Conservation (phyloP, 2,113 vertebrate genomes). For the Cynopterus brachyotis region DNA sequence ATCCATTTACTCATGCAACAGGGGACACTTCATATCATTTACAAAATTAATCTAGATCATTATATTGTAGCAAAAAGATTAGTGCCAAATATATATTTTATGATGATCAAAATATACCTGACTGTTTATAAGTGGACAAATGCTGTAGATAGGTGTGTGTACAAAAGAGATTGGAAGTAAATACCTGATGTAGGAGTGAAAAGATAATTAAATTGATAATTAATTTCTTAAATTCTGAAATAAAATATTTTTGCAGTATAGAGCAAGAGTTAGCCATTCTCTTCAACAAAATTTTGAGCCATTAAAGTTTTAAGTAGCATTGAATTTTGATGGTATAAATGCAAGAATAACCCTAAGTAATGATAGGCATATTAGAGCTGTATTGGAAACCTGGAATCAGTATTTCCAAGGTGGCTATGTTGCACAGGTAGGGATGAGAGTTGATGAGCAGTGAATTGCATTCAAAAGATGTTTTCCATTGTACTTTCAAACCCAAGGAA, state of each 20-base stretch:
- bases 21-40: not conserved
- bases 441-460: not conserved
- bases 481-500: not conserved
- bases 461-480: not conserved
- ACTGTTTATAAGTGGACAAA: not conserved
- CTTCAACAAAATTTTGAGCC: not conserved
- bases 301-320: not conserved
- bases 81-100: not conserved
- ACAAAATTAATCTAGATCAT: not conserved
- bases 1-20: not conserved
- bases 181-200: not conserved
- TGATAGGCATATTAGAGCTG: not conserved
- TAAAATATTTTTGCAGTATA: not conserved
- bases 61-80: not conserved
- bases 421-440: not conserved
- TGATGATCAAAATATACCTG: not conserved
- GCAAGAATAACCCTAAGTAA: not conserved
- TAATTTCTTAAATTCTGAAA: not conserved
- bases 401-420: not conserved
- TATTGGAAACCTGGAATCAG: not conserved
- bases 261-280: not conserved
- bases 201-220: not conserved
- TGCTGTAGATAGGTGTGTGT: not conserved
- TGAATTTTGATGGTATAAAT: not conserved
- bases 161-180: not conserved